Base-by-base conservation (phyloP, 2,797 vertebrate genomes). In the Gymnodraco acuticeps region DNA sequence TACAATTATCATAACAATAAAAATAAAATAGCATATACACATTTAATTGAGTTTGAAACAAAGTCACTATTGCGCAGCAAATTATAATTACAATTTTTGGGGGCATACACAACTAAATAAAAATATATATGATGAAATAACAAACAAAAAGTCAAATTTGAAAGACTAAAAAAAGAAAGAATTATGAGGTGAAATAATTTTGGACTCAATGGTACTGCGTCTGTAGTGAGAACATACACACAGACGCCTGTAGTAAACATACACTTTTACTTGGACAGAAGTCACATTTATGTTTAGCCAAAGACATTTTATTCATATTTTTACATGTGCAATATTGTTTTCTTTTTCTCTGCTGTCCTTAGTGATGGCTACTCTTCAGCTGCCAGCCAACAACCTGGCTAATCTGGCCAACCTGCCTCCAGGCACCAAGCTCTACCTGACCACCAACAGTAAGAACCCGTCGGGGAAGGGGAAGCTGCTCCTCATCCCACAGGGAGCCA, bases 351-450 rank as follows among this genome's bases (percentile, higher is more conserved):
- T 77, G 5, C 76, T 75, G 10, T 78, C 33, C 77, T 74, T 75
- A 99, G 98, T 99, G 74, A 99, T 99, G 98, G 98, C 98, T 48
- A 99, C 98, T 0, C 93, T 99, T 83, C 98, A 99, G 88, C 94
- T 99, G 62, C 98, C 98, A 77, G 97, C 98, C 75, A 99, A 98
- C 88, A 99, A 99, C 87, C 85, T 99, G 90, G 97, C 98, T 72
- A 99, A 98, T 93, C 83, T 99, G 92, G 97, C 98, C 58, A 99
- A 97, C 80, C 93, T 99, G 72, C 98, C 98, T 68, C 98, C 98
- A 13, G 98, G 98, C 85, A 99, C 98, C 78, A 99, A 99, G 82
- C 96, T 99, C 20, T 99, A 99, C 93, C 95, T 99, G 81, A 99
- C 98, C 71, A 99, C 98, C 50, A 99, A 99, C 93, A 99, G 97